Evolutionary conservation across 2,888 invertebrate genomes (phyloP), one percentile per base, ranked within the genome.

Genomic region (Eilema sororculum): DNA sequence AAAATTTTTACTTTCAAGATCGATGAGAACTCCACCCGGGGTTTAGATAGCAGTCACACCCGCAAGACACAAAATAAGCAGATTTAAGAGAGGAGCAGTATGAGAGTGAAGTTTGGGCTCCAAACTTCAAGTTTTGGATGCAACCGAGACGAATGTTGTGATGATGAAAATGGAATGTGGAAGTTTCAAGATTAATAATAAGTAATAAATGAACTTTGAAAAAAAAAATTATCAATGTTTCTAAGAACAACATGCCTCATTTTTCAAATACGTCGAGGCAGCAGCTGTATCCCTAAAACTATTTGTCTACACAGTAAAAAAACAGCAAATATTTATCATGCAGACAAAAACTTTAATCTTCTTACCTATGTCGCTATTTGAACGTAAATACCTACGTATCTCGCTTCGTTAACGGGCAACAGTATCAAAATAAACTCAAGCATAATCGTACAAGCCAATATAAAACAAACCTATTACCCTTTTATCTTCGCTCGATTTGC

Each of bases 401-500:
- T 60, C 65, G 30, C 52, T 22, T 22, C 28, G 52, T 65, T 61
- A 65, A 65, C 69, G 52, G 56, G 33, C 65, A 52, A 65, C 30
- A 25, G 24, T 25, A 60, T 59, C 22, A 25, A 69, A 69, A 65
- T 65, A 69, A 69, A 69, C 60, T 59, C 30, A 69, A 52, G 52
- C 24, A 60, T 30, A 6, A 25, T 41, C 62, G 22, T 66, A 60
- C 52, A 67, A 71, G 57, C 66, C 22, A 63, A 69, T 69, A 60
- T 69, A 37, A 69, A 66, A 68, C 66, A 61, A 73, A 82, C 76
- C 71, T 76, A 76, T 82, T 74, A 79, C 71, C 74, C 75, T 79
- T 80, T 78, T 81, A 82, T 82, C 76, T 78, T 52, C 72, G 80
- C 82, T 78, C 78, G 69, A 80, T 81, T 80, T 78, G 78, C 79